Base-by-base conservation (phyloP, 1,140 invertebrate species). In the Drosophila watanabei region DNA sequence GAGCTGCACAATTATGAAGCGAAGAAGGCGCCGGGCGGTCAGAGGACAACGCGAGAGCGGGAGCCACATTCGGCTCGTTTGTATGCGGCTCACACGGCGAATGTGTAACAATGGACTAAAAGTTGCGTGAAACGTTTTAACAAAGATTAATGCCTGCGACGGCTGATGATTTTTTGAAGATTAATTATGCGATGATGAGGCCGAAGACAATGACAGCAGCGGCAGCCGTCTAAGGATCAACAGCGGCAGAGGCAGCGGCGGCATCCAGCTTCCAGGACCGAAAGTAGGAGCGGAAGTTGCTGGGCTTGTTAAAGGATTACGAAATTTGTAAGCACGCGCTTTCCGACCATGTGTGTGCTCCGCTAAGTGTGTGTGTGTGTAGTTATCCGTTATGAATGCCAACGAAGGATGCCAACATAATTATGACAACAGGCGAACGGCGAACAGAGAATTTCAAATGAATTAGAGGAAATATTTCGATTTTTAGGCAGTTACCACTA, bases 151-250 rank as follows among this genome's bases (percentile, higher is more conserved):
- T 92, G 89, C 77, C 85, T 79, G 85, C 89, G 77, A 86, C 90
- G 89, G 87, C 89, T 90, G 82, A 92, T 92, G 89, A 92, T 92
- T 92, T 90, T 92, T 84, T 90, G 82, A 92, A 92, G 89, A 92
- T 92, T 92, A 92, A 92, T 92, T 92, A 92, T 86, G 90, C 89
- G 89, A 92, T 92, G 89, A 92, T 86, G 89, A 92, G 89, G 89
- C 89, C 73, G 80, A 90, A 79, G 86, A 88, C 87, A 90, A 90
- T 89, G 84, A 92, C 82, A 85, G 61, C 58, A 78, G 48, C 56
- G 58, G 46, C 56, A 49, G 32, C 49, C 49, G 9, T 32, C 52
- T 56, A 37, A 66, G 58, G 62, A 45, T 32, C 14, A 46, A 16
- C 68, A 77, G 58, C 51, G 61, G 16, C 37, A 54, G 24, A n/a